Conservation (phyloP, 2,888 invertebrate species). For the Torymus aiolomorphi region DNA sequence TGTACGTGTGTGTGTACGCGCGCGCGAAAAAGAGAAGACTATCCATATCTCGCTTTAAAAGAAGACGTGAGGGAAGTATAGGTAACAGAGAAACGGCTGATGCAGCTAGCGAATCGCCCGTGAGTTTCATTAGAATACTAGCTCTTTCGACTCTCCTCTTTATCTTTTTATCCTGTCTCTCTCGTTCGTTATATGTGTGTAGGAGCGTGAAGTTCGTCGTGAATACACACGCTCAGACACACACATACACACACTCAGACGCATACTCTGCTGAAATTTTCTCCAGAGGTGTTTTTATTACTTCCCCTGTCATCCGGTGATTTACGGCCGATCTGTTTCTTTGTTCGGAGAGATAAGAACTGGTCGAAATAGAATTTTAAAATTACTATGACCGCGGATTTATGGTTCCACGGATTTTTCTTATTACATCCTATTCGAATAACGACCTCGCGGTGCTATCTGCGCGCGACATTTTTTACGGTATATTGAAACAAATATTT, state of each 20-base stretch:
- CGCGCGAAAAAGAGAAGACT: not conserved
- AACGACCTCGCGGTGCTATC: not conserved
- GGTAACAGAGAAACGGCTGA: constrained; percentile 28
- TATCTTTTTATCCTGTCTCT: not conserved
- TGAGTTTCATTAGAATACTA: constrained; percentile 41
- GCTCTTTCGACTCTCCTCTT: not conserved
- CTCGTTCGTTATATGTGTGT: not conserved
- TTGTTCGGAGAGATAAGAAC: constrained; percentile 30
- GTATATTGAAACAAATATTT: not conserved
- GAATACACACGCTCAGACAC: too few relatives aligned
- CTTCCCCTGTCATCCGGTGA: constrained; percentile 7
- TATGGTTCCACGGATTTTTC: constrained; percentile 7
- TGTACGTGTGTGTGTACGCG: too few relatives aligned
- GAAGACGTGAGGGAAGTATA: constrained; percentile 3
- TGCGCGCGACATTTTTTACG: not conserved
- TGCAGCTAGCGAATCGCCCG: constrained; percentile 28
- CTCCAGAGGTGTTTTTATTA: constrained; percentile 6
- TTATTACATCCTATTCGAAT: not conserved
- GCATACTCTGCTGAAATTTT: constrained; percentile 4
- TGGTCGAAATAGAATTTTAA: constrained; percentile 37
- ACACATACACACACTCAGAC: not conserved
- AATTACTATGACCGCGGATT: constrained; percentile 11
- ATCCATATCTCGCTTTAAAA: constrained; percentile 19
- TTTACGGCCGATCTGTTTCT: constrained; percentile 35
- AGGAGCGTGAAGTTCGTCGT: too few relatives aligned